These are phyloP conservation scores for Lacerta bilineata DNA, from an alignment of 2,797 vertebrate species.

Conservation along the genomic window DNA sequence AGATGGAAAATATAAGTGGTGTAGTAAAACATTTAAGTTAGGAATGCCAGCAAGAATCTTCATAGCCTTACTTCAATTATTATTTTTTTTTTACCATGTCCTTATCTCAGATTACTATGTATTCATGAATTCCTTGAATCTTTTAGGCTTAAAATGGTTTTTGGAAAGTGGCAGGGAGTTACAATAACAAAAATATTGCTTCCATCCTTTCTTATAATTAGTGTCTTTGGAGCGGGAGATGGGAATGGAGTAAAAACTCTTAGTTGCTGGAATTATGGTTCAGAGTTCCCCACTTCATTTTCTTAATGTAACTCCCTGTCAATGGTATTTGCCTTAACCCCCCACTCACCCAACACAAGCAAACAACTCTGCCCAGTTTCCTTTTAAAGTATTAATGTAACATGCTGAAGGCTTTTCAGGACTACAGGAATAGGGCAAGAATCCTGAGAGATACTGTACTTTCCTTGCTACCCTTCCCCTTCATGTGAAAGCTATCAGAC, in stretches of 20 bases:
- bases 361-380: background rate
- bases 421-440: background rate
- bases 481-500: background rate
- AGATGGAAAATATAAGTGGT: background rate
- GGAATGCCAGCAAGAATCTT: background rate
- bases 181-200: background rate
- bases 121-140: background rate
- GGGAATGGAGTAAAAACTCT: background rate
- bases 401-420: background rate
- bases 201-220: background rate
- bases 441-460: background rate
- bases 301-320: background rate
- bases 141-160: background rate
- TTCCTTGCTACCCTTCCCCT: background rate
- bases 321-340: background rate
- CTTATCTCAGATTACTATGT: background rate
- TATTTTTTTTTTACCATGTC: background rate
- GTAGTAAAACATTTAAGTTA: background rate
- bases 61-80: background rate
- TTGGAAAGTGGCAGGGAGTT: background rate
- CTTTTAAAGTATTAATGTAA: background rate
- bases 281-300: background rate
- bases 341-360: background rate
- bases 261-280: background rate
- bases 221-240: background rate